Evolutionary conservation across 2,797 vertebrate species (phyloP), one percentile per base, ranked within the genome.

Genomic region (Mionectes olivaceus): DNA sequence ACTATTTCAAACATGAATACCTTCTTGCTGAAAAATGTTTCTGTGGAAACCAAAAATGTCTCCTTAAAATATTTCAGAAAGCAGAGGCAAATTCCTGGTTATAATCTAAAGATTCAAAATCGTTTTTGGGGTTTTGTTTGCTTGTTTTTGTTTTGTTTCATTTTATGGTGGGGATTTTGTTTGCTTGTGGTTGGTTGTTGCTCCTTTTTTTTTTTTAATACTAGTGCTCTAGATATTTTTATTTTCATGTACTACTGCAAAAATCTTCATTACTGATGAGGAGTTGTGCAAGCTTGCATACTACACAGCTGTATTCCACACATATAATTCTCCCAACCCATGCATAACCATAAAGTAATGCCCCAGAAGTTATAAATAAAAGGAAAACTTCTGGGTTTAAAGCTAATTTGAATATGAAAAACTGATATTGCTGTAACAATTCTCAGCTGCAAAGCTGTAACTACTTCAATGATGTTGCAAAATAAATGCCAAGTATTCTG

Each of bases 401-500:
- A 93, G 43, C 23, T 84, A 76, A 78, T 55, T 71, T 59, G 44
- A 91, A 85, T 60, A 86, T 19, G 56, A 89, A 89, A 79, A 93
- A 68, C 4, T 67, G 43, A 74, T 74, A 80, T 17, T 82, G 57
- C n/a, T 88, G 33, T 50, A 71, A 63, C 41, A 84, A 77, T 69
- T 76, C 47, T 90, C 73, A 89, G 79, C 39, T 87, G 73, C 50
- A 86, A 92, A 60, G 55, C 28, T 89, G 9, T 59, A 95, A 46
- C 49, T 61, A 59, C 59, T 60, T 92, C 94, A 92, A 61, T 5
- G 4, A 86, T 44, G 5, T 30, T 85, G 59, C 47, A 69, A 96
- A 95, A 94, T 68, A 87, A 90, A 95, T 52, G 56, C 59, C 75
- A 97, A 95, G 52, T 73, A 93, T 90, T 96, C 86, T 49, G 64